Conservation (phyloP, 2,888 invertebrate species). For the Idaea dimidiata region DNA sequence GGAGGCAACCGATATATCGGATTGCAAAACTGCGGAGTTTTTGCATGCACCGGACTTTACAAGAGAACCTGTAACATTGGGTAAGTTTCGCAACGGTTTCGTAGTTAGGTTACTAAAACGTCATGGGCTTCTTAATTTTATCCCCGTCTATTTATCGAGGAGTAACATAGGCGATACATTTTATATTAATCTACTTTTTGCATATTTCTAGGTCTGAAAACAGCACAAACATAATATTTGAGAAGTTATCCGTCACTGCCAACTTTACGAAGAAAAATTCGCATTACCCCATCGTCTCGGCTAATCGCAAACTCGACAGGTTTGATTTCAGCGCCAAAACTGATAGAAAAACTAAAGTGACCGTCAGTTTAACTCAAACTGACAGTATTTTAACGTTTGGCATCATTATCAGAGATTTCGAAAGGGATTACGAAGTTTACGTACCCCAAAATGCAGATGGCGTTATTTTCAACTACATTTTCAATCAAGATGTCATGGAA, state of each 20-base stretch:
- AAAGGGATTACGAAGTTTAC: slow-evolving; percentile 40
- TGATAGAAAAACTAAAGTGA: slow-evolving; percentile 31
- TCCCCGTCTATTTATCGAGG: no score
- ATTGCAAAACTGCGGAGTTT: slow-evolving; percentile 46
- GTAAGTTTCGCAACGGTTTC: slow-evolving; percentile 34
- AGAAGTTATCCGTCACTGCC: slow-evolving; percentile 47
- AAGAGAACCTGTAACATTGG: slow-evolving; percentile 46
- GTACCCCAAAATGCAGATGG: slow-evolving; percentile 24
- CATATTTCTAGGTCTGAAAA: slow-evolving; percentile 47
- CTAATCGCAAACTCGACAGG: slow-evolving; percentile 32
- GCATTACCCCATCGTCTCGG: slow-evolving; percentile 54
- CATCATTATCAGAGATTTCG: slow-evolving; percentile 52
- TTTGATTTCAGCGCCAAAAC: slow-evolving; percentile 36
- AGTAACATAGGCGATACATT: no score
- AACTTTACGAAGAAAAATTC: slow-evolving; percentile 43
- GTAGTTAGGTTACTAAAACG: no score
- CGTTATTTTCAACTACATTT: slow-evolving; percentile 42
- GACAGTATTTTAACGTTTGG: slow-evolving; percentile 49
- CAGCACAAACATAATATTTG: slow-evolving; percentile 45
- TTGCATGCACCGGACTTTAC: slow-evolving; percentile 48
- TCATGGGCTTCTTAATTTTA: no score
- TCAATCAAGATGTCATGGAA: slow-evolving; percentile 54
- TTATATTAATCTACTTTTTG: no score
- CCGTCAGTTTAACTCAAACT: slow-evolving; percentile 37
- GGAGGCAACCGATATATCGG: slow-evolving; percentile 43